Evolutionary conservation across 2,113 vertebrate species (phyloP).

Genomic region (Pangasianodon hypophthalmus): DNA sequence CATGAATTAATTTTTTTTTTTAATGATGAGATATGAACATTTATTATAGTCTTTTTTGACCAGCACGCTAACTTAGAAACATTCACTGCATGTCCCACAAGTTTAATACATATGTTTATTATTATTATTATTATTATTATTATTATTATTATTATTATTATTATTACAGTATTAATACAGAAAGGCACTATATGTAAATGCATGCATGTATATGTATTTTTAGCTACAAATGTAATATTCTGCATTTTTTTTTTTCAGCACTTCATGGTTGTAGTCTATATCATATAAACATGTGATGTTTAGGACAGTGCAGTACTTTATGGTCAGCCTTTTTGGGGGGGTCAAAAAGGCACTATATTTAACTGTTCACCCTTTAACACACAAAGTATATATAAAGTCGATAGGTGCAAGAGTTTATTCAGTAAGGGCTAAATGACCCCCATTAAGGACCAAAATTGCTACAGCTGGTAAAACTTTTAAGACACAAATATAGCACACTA

Average conservation of each 20-base stretch:
- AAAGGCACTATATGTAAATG: neutral
- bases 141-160: no score
- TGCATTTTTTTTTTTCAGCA: no score
- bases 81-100: neutral
- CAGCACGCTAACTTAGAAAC: neutral
- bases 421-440: neutral
- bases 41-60: neutral
- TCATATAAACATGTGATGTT: neutral
- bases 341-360: neutral
- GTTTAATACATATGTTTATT: neutral
- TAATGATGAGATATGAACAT: neutral
- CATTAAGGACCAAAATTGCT: neutral
- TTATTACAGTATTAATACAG: neutral
- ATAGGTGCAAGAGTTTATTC: neutral
- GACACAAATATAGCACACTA: constrained; percentile 8
- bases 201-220: no score
- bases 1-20: no score
- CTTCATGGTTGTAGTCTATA: neutral
- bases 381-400: no score
- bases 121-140: neutral
- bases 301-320: neutral
- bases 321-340: neutral
- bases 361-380: neutral
- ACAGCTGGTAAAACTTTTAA: neutral
- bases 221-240: no score